Conservation (phyloP, 1,140 invertebrate species). For the Penaeus vannamei region DNA sequence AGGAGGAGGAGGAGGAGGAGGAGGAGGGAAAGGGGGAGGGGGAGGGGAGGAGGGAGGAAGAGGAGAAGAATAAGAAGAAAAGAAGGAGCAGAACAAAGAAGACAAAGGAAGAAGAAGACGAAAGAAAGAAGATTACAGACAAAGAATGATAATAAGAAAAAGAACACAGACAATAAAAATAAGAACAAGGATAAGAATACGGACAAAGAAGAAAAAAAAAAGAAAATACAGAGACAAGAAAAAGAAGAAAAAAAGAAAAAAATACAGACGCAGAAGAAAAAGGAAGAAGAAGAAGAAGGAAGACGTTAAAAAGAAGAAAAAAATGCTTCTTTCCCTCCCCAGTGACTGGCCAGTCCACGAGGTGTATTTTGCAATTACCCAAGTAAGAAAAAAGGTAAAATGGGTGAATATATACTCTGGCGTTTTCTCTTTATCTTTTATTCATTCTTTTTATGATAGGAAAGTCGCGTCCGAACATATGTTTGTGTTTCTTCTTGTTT, state of each 20-base stretch:
- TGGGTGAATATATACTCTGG: no score
- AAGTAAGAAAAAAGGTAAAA: no score
- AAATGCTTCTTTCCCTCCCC: no score
- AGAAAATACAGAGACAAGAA: not conserved
- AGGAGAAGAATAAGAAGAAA: not conserved
- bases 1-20: not conserved
- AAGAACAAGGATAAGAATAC: not conserved
- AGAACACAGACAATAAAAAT: not conserved
- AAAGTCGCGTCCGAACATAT: no score
- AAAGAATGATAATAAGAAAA: no score
- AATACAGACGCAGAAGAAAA: not conserved
- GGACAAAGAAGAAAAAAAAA: not conserved
- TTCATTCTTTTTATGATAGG: no score
- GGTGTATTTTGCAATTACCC: no score
- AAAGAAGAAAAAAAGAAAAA: not conserved
- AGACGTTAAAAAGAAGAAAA: no score
- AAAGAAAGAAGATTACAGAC: not conserved
- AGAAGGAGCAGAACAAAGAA: not conserved
- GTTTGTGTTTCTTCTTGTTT: no score
- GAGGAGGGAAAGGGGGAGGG: not conserved
- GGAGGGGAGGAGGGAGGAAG: not conserved
- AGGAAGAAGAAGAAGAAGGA: no score
- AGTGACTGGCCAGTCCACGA: no score
- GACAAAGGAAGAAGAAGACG: not conserved
- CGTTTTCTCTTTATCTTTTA: no score